These are phyloP conservation scores for Peromyscus maniculatus DNA, from an alignment of 2,113 vertebrate genomes.

Conservation along the genomic window DNA sequence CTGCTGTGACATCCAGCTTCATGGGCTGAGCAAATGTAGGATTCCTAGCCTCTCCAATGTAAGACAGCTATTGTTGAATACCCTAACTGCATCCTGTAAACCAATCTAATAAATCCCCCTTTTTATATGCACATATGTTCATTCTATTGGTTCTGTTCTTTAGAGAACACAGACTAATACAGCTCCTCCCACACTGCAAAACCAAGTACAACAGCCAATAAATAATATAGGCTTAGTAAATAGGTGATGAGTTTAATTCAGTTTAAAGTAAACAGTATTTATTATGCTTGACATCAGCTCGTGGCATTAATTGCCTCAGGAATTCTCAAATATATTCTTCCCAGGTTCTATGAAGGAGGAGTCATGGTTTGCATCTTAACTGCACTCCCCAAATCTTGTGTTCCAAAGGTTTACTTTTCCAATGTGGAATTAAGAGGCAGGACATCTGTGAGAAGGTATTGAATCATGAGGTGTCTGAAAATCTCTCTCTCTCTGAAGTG, in stretches of 20 bases:
- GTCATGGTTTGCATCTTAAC: neutral
- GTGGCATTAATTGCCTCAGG: neutral
- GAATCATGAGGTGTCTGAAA: neutral
- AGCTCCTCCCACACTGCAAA: neutral
- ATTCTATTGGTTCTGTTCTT: neutral
- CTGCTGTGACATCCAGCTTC: neutral
- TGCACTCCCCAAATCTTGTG: neutral
- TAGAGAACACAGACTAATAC: neutral
- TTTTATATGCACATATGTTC: neutral
- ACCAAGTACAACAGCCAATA: too few species aligned
- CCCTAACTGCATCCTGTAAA: neutral
- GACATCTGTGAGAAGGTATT: neutral
- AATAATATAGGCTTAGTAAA: neutral
- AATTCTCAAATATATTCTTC: slow-evolving; percentile 4
- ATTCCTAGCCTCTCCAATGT: neutral
- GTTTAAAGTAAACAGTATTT: neutral
- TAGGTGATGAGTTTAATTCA: neutral
- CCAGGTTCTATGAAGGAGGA: neutral
- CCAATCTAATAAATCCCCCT: neutral
- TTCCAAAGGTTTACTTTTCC: neutral
- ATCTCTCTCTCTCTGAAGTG: neutral
- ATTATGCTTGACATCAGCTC: neutral
- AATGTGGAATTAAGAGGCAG: neutral
- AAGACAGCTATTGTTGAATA: neutral
- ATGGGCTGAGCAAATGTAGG: neutral